Base-by-base conservation (phyloP, 2,888 invertebrate species). In the Drosophila antonietae region DNA sequence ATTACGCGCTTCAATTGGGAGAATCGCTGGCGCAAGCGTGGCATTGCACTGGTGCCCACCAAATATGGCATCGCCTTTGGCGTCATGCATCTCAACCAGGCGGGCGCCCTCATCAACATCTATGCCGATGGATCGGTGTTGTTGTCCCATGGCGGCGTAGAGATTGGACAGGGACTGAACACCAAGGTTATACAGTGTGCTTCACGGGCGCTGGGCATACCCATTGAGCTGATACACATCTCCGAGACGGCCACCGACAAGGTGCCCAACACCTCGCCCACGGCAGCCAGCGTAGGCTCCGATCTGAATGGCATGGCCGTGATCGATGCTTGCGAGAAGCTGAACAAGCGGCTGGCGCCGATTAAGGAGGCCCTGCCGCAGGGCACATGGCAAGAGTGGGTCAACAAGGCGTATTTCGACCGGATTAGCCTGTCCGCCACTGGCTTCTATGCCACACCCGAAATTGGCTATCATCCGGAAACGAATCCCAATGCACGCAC, bases 131-230 rank as follows among this genome's bases (percentile, higher is more conserved):
- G 98, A 1, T 97, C 98, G 0, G 97, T 99, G 3, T 93, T 98
- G 14, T 86, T 99, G 20, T 95, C 96, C 0, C 98, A 98, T 91
- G 98, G 97, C 39, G 98, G 98, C n/a, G 96, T 97, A 10, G 99
- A 99, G 94, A 98, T 99, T 96, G 99, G 99, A 0, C 99, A 99
- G 93, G 99, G 99, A 2, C 93, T 99, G 6, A 97, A 98, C 91
- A 99, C 97, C 0, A 99, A 99, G 94, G 97, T 98, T 96, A 95
- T 97, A 61, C 98, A 98, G 94, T 95, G 97, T 14, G 97, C 97
- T 5, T 96, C 97, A 51, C 94, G 95, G 73, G 94, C 94, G 0
- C 93, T 98, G 15, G 95, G 94, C 57, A 95, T 97, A 39, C 95
- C 96, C 5, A 91, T 94, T 0, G 95, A 95, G 0, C 94, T 95